A percentile compares a stretch with the other conserved stretches of the same genome.
phyloP scores from a whole-genome alignment of 2,888 invertebrate species.

The Lepidocyrtinus sp. region DNA sequence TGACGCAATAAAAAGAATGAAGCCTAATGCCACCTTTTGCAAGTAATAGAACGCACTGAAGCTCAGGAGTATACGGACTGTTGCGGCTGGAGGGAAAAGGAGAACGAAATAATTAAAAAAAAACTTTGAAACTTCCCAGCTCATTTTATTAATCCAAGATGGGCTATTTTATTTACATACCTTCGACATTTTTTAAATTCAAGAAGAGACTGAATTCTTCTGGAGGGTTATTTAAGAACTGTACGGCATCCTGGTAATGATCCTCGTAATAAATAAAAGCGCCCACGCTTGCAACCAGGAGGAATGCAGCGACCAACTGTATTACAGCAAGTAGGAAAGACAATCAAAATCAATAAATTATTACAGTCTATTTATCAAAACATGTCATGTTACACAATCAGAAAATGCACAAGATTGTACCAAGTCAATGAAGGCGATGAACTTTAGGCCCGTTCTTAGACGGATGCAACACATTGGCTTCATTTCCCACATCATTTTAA shows the following conservation, averaged over 20 bases:
- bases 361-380: not conserved
- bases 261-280: constrained; percentile 50
- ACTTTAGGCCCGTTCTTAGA: constrained; percentile 29
- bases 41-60: constrained; percentile 42
- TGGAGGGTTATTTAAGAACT: constrained; percentile 33
- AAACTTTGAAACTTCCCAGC: not conserved
- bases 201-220: constrained; percentile 25
- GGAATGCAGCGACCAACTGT: constrained; percentile 24
- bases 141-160: not conserved
- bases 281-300: constrained; percentile 19
- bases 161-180: constrained; percentile 16
- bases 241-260: constrained; percentile 12
- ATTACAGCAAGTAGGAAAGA: not conserved
- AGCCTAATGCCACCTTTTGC: constrained; percentile 40
- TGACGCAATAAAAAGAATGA: constrained; percentile 38
- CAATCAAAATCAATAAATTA: constrained; percentile 10
- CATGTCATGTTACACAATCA: not conserved
- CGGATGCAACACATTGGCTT: constrained; percentile 48
- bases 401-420: constrained; percentile 24
- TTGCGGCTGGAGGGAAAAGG: constrained; percentile 31
- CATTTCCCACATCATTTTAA: constrained; percentile 28
- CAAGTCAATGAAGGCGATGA: constrained; percentile 42
- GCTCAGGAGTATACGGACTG: constrained; percentile 20
- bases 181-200: constrained; percentile 36
- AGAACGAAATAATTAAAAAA: constrained; percentile 10